Evolutionary conservation across 2,888 invertebrate genomes (phyloP).

Genomic region (Drosophila mettleri): DNA sequence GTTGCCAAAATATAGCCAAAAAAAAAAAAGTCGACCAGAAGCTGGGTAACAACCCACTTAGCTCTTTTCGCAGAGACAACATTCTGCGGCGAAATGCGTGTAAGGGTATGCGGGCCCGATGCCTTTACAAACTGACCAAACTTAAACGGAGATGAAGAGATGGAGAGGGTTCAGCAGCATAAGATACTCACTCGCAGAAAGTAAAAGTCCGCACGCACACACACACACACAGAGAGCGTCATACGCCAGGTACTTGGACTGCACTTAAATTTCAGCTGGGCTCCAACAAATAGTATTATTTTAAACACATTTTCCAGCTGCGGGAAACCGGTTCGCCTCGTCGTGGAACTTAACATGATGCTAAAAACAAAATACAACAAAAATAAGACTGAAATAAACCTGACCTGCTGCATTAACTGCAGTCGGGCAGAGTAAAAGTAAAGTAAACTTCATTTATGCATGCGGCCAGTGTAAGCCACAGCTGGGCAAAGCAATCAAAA

Average conservation of each 20-base stretch:
- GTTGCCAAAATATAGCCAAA: slow-evolving; percentile 57
- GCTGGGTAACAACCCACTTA: slow-evolving; percentile 24
- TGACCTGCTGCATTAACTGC: slow-evolving; percentile 32
- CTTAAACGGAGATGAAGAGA: slow-evolving; percentile 22
- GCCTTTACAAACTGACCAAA: slow-evolving; percentile 29
- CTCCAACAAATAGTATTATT: slow-evolving; percentile 53
- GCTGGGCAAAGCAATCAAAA: slow-evolving; percentile 23
- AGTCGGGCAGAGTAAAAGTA: slow-evolving; percentile 50
- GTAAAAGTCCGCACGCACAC: slow-evolving; percentile 42
- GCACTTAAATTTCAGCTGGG: slow-evolving; percentile 60
- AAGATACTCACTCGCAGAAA: slow-evolving; percentile 29
- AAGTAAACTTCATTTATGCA: slow-evolving; percentile 67
- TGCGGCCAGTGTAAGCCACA: slow-evolving; percentile 34
- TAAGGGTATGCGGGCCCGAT: slow-evolving; percentile 6
- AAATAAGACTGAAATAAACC: slow-evolving; percentile 29
- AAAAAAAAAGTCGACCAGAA: slow-evolving; percentile 14
- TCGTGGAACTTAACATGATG: slow-evolving; percentile 9
- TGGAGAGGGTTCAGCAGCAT: background rate
- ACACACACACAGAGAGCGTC: background rate
- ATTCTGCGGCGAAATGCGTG: slow-evolving; percentile 36
- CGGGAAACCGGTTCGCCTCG: slow-evolving; percentile 64
- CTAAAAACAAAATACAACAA: slow-evolving; percentile 10
- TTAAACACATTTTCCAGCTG: slow-evolving; percentile 71
- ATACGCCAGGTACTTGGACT: slow-evolving; percentile 27
- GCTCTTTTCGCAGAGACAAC: slow-evolving; percentile 24